Conservation (phyloP, 2,797 vertebrate genomes). For the Coilia nasus region DNA sequence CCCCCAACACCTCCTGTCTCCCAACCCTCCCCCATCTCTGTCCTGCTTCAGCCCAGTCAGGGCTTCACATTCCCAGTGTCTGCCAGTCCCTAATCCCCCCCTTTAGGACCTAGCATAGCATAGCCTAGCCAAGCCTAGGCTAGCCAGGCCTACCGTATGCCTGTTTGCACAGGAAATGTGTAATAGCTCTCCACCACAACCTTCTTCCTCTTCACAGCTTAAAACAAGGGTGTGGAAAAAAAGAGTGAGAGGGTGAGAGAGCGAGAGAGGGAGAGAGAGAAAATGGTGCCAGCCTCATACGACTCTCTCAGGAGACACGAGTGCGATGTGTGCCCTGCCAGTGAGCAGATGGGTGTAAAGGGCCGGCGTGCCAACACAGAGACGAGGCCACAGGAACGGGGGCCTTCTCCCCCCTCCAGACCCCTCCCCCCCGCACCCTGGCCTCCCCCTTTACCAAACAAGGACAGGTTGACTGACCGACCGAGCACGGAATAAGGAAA, state of each 20-base stretch:
- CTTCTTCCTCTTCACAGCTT: conserved; percentile 10
- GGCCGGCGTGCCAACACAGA: conserved; percentile 37
- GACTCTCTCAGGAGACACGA: not conserved
- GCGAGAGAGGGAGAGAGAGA: not conserved
- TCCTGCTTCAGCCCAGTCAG: conserved; percentile 24
- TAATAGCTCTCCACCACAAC: conserved; percentile 19
- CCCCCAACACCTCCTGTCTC: not conserved
- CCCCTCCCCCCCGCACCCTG: not conserved
- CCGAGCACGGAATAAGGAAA: not conserved
- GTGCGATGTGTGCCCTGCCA: conserved; percentile 31
- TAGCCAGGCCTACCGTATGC: not conserved
- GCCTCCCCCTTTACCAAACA: conserved; percentile 17
- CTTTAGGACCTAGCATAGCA: conserved; percentile 28
- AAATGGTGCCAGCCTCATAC: conserved; percentile 8
- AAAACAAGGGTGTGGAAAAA: not conserved
- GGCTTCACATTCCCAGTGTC: conserved; percentile 23
- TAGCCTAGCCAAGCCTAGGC: not conserved
- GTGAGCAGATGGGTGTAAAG: conserved; percentile 39
- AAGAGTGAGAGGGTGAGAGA: not conserved
- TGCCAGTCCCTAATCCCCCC: conserved; percentile 37
- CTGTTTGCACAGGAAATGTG: conserved; percentile 21
- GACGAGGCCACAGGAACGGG: conserved; percentile 49
- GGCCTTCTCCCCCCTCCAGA: not conserved
- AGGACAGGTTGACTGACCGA: not conserved
- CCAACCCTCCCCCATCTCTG: conserved; percentile 44